Conservation (phyloP, 2,113 vertebrate genomes). For the Cyanocitta stelleri region DNA sequence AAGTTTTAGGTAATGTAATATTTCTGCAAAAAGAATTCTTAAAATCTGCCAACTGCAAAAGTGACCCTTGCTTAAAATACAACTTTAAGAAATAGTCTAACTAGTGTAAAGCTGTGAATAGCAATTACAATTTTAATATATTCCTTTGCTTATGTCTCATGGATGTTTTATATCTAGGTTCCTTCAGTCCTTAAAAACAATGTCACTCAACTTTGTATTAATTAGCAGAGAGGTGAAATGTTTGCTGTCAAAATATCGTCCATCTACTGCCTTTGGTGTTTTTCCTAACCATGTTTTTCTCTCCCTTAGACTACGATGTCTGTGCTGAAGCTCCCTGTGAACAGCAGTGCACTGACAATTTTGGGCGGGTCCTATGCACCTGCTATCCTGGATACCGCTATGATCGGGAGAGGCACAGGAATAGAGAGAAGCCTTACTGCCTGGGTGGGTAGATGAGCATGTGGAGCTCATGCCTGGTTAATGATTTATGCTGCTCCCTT, state of each 20-base stretch:
- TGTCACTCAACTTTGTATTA: background rate
- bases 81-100: background rate
- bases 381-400: conserved; percentile 94
- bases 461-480: background rate
- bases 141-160: background rate
- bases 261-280: background rate
- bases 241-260: background rate
- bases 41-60: background rate
- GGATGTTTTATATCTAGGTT: background rate
- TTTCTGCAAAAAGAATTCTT: background rate
- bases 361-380: conserved; percentile 91
- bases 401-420: conserved; percentile 89
- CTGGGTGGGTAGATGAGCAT: conserved; percentile 73
- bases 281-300: background rate
- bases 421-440: conserved; percentile 89
- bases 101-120: background rate
- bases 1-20: background rate
- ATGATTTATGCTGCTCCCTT: background rate
- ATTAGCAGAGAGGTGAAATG: background rate
- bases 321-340: conserved; percentile 92
- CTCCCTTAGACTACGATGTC: conserved; percentile 88
- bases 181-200: background rate
- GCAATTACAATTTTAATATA: background rate
- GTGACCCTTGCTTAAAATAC: background rate
- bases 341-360: conserved; percentile 97